Conservation (phyloP, 2,888 invertebrate species). For the Lepidocyrtinus sp. region DNA sequence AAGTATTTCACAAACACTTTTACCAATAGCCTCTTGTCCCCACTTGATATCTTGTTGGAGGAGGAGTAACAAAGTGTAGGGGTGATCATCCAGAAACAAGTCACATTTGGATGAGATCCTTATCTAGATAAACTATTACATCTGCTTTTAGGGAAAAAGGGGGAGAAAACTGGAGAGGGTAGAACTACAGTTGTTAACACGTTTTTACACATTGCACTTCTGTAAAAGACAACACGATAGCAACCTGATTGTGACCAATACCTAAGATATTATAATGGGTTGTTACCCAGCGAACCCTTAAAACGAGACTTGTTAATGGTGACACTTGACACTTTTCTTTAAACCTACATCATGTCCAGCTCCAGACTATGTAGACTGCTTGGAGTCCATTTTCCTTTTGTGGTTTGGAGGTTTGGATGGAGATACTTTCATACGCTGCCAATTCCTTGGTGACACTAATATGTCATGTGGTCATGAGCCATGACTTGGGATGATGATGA, state of each 20-base stretch:
- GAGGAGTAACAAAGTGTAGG: too few relatives aligned
- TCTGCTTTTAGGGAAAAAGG: neutral
- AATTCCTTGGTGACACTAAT: neutral
- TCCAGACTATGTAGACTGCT: conserved; percentile 37
- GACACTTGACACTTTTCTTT: conserved; percentile 59
- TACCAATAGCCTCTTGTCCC: conserved; percentile 7
- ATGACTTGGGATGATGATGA: conserved; percentile 24
- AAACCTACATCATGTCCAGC: conserved; percentile 10
- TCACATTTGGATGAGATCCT: conserved; percentile 61
- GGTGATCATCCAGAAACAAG: conserved; percentile 55
- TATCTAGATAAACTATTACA: conserved; percentile 27
- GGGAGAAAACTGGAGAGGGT: neutral
- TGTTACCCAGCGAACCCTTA: neutral
- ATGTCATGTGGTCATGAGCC: neutral
- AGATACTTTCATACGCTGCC: too few relatives aligned
- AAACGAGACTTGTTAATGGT: conserved; percentile 47
- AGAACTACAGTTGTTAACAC: neutral
- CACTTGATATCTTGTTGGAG: too few relatives aligned
- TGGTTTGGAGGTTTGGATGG: too few relatives aligned
- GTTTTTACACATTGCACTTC: too few relatives aligned
- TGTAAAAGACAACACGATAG: conserved; percentile 2
- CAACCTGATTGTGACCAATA: neutral
- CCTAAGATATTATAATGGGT: too few relatives aligned
- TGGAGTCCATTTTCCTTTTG: conserved; percentile 30
- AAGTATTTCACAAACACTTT: too few relatives aligned